These are phyloP conservation scores for Calameuta pallipes DNA, from an alignment of 2,888 invertebrate species.

Conservation along the genomic window DNA sequence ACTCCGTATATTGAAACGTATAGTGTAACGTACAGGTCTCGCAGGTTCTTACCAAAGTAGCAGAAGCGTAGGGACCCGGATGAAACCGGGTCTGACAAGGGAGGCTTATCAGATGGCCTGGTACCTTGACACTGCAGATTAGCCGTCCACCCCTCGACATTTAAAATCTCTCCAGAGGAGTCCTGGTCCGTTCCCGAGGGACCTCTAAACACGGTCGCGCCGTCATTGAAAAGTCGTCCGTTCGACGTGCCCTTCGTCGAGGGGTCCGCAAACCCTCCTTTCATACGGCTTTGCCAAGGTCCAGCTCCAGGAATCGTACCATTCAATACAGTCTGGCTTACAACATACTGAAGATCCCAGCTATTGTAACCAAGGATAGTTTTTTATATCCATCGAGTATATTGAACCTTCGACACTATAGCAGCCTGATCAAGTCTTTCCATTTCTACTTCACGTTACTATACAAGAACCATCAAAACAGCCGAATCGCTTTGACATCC, in stretches of 20 bases:
- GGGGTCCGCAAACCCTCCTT: not conserved
- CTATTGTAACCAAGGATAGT: not conserved
- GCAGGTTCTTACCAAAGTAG: not conserved
- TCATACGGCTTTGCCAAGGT: not conserved
- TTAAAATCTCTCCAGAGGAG: constrained; percentile 30
- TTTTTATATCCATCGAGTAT: not conserved
- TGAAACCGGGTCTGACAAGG: not conserved
- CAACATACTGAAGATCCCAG: not conserved
- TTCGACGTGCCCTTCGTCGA: constrained; percentile 2
- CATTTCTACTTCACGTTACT: not conserved
- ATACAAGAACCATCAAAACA: not conserved
- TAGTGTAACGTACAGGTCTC: not conserved
- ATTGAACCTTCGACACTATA: not conserved
- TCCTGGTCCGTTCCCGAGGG: constrained; percentile 11
- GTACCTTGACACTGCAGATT: constrained; percentile 45
- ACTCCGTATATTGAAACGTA: not conserved
- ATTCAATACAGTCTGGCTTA: not conserved
- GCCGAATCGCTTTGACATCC: not conserved
- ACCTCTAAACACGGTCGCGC: constrained; percentile 29
- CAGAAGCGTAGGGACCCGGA: not conserved
- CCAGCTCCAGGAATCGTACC: not conserved
- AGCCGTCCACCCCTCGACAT: constrained; percentile 28
- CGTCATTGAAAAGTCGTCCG: constrained; percentile 40
- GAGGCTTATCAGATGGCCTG: constrained; percentile 41
- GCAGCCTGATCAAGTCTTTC: not conserved